phyloP scores from a whole-genome alignment of 2,797 vertebrate genomes.

The Cynopterus sphinx region DNA sequence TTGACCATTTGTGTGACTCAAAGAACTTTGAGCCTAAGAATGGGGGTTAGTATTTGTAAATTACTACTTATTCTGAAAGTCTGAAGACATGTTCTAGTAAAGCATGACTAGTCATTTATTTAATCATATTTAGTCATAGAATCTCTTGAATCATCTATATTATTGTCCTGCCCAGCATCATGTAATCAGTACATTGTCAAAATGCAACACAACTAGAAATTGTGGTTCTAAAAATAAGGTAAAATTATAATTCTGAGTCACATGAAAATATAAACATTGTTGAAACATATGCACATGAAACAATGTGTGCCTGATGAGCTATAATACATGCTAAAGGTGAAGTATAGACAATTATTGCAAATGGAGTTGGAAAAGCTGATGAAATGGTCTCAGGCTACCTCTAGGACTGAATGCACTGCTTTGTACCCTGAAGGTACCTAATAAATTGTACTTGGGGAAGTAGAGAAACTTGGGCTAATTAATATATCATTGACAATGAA shows the following conservation, averaged over 20 bases:
- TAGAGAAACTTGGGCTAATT: not conserved
- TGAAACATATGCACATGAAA: not conserved
- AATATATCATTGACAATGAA: not conserved
- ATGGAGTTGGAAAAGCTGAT: not conserved
- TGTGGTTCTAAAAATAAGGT: not conserved
- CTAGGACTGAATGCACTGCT: not conserved
- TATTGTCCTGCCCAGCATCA: not conserved
- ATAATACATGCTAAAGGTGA: not conserved
- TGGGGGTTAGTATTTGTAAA: not conserved
- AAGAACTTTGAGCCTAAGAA: not conserved
- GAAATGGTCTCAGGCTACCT: not conserved
- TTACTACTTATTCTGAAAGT: not conserved
- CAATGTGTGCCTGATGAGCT: not conserved
- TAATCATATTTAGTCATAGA: not conserved
- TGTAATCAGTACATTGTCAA: not conserved
- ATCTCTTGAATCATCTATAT: not conserved
- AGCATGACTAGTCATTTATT: not conserved
- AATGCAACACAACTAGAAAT: not conserved
- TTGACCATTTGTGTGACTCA: not conserved
- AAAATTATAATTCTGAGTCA: not conserved
- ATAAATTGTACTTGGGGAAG: not conserved
- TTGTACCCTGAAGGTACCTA: not conserved
- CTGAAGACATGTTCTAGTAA: not conserved
- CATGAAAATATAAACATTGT: not conserved
- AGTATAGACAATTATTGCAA: not conserved